Base-by-base conservation (phyloP, 2,888 invertebrate species). In the Autographa pulchrina region DNA sequence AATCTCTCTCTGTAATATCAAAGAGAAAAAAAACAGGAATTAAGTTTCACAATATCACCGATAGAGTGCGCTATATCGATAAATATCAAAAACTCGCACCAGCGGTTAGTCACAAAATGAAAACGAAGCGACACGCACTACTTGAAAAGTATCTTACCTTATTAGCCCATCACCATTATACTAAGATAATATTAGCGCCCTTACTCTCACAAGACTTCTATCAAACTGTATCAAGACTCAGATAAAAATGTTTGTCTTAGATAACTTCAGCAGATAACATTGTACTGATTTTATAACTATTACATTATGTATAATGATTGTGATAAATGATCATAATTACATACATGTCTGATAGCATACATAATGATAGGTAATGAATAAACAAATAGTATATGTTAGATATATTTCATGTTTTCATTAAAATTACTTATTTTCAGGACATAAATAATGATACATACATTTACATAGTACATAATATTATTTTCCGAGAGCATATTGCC, bases 161-260 rank as follows among this genome's bases (percentile, higher is more conserved):
- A 52, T 85, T 84, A 90, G 88, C 93, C 95, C 94, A 92, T 92
- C 95, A 95, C 95, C 95, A 70, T 88, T 91, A 90, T 90, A 87
- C 86, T 85, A 82, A 85, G 85, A 86, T 80, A 81, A 86, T 80
- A 81, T 77, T 85, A 80, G 85, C 82, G 82, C 82, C 86, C 85
- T 82, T 65, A 43, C 85, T 74, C 78, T 43, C 62, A 81, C 85
- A 81, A 59, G 38, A 71, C 68, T 69, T 58, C 73, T 84, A 77
- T 84, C 82, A 68, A 32, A 83, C 82, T 82, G 74, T 76, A 81
- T 67, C 66, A 56, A 70, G 69, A 63, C 62, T 48, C 62, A 18
- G 80, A 80, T 77, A 80, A 80, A 63, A 88, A 78, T 78, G 75
- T 89, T 88, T 86, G 85, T 31, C 31, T 59, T 25, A 72, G 78